Evolutionary conservation across 2,888 invertebrate genomes (phyloP).

Genomic region (Taphrorychus bicolor): DNA sequence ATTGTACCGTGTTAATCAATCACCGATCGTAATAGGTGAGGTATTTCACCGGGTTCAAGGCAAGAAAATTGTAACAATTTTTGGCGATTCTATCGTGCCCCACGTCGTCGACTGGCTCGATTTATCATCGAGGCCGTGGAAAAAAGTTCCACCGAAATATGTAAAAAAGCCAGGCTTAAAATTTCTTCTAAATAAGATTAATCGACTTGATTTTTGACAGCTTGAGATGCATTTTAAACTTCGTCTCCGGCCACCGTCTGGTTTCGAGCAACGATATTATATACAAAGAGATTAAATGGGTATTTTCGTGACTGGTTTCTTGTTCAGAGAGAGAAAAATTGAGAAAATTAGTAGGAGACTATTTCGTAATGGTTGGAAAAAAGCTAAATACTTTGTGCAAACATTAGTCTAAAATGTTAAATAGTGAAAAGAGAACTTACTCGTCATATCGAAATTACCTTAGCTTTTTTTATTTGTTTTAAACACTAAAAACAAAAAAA

Average conservation of each 20-base stretch:
- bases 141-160: conserved; percentile 50
- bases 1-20: background rate
- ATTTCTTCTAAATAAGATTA: conserved; percentile 51
- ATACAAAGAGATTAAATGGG: background rate
- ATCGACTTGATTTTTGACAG: conserved; percentile 51
- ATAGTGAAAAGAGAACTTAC: too few relatives aligned
- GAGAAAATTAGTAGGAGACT: too few relatives aligned
- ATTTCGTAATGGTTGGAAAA: too few relatives aligned
- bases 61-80: background rate
- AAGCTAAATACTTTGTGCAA: too few relatives aligned
- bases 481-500: too few relatives aligned
- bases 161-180: conserved; percentile 53
- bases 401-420: too few relatives aligned
- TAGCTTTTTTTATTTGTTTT: too few relatives aligned
- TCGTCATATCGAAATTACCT: too few relatives aligned
- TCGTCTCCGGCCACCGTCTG: conserved; percentile 39
- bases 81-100: conserved; percentile 12
- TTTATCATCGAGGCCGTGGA: conserved; percentile 9
- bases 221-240: conserved; percentile 41
- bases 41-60: background rate
- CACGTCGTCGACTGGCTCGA: conserved; percentile 20
- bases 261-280: conserved; percentile 6
- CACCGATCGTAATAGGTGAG: background rate
- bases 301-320: too few relatives aligned
- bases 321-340: too few relatives aligned